Percentiles rank a stretch among this genome's conserved stretches.
These are phyloP conservation scores for Melanaphis sacchari DNA, from an alignment of 1,140 invertebrate species.

Conservation along the genomic window DNA sequence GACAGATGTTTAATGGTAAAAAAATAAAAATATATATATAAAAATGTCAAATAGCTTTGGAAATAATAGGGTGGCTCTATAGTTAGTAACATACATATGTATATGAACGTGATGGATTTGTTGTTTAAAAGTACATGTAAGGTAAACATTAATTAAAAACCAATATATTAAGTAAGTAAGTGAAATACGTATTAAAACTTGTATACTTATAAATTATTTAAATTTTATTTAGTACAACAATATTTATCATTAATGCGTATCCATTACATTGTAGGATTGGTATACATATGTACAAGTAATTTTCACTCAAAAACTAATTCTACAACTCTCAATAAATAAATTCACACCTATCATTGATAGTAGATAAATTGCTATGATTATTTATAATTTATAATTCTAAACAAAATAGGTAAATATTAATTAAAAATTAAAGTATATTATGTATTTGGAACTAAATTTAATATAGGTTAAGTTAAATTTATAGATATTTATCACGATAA, in stretches of 20 bases:
- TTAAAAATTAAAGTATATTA: too few relatives aligned
- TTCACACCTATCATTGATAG: neutral
- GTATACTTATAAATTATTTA: too few relatives aligned
- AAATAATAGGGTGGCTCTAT: conserved; percentile 1
- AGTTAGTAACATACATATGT: neutral
- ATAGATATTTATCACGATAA: too few relatives aligned
- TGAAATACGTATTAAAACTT: neutral
- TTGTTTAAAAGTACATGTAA: neutral
- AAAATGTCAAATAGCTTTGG: conserved; percentile 21
- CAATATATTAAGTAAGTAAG: neutral
- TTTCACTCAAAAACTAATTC: neutral
- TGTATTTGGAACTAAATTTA: too few relatives aligned
- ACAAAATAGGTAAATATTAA: too few relatives aligned
- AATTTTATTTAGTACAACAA: neutral
- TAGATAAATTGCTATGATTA: neutral
- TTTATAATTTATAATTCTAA: neutral
- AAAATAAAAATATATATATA: neutral
- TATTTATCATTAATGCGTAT: neutral
- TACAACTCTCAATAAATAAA: neutral
- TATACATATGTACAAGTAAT: neutral
- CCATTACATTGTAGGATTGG: neutral
- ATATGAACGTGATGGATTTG: neutral
- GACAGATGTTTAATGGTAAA: conserved; percentile 13
- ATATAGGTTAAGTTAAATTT: too few relatives aligned
- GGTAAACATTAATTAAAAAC: neutral